Evolutionary conservation across 2,888 invertebrate genomes (phyloP).

Genomic region (Ptilodon capucinus): DNA sequence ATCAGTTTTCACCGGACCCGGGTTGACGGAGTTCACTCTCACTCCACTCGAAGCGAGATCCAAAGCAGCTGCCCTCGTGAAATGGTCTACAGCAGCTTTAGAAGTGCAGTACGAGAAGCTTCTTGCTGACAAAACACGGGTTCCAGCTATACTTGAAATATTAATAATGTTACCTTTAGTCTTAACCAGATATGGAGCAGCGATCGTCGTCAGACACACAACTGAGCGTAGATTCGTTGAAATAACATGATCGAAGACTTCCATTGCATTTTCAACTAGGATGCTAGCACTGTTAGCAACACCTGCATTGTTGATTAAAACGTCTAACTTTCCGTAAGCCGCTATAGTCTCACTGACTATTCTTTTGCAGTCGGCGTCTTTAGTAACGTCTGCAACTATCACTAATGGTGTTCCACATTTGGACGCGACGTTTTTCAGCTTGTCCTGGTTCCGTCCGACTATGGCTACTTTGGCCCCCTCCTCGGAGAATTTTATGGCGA

Average conservation of each 20-base stretch:
- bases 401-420: constrained; percentile 2
- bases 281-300: constrained; percentile 1
- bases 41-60: constrained; percentile 88
- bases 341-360: constrained; percentile 4
- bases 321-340: constrained; percentile 10
- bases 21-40: constrained; percentile 92
- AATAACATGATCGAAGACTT: constrained; percentile 8
- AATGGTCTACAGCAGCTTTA: constrained; percentile 86
- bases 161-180: constrained; percentile 69
- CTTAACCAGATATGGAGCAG: constrained; percentile 26
- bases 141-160: constrained; percentile 37
- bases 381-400: constrained; percentile 5
- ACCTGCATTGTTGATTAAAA: constrained; percentile 22
- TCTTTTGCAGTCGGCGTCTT: constrained; percentile 7
- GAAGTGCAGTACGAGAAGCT: constrained; percentile 33
- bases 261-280: constrained; percentile 6
- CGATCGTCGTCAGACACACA: constrained; percentile 16
- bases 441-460: constrained; percentile 28
- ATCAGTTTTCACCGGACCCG: constrained; percentile 87
- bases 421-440: constrained; percentile 16
- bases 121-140: constrained; percentile 1
- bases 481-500: constrained; percentile 21
- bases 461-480: constrained; percentile 29
- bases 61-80: constrained; percentile 91
- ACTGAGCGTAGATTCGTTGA: constrained; percentile 12